Percentiles rank a stretch among this genome's conserved stretches.
These are phyloP conservation scores for Choristoneura fumiferana DNA, from an alignment of 1,140 invertebrate genomes.

Conservation along the genomic window DNA sequence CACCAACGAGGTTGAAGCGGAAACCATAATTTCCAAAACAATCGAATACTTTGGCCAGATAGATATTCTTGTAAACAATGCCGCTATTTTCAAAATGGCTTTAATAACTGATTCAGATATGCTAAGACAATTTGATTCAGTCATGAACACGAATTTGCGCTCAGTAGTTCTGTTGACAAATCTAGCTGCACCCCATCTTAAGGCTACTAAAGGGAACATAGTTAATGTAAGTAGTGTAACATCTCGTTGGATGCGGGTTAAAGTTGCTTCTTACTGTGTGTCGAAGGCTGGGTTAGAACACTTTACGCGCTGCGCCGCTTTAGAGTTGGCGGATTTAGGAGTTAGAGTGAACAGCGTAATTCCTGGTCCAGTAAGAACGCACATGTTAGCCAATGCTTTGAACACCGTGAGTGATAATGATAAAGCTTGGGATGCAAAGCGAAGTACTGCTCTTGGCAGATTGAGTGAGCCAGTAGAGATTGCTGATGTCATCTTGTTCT, in stretches of 20 bases:
- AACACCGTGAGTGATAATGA: neutral
- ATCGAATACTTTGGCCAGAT: neutral
- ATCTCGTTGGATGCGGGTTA: neutral
- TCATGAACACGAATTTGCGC: neutral
- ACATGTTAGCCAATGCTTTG: constrained; percentile 35
- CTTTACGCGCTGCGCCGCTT: constrained; percentile 82
- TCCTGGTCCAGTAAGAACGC: constrained; percentile 83
- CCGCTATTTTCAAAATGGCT: neutral
- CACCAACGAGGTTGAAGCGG: neutral
- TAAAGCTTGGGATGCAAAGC: neutral
- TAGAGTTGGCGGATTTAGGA: constrained; percentile 82
- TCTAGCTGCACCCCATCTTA: neutral
- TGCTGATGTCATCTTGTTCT: neutral
- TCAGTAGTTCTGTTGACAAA: neutral
- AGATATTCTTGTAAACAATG: neutral
- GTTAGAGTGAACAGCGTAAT: constrained; percentile 86
- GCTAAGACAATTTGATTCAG: neutral
- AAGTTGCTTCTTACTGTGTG: constrained; percentile 80
- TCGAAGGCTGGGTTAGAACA: constrained; percentile 88
- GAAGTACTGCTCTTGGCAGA: neutral
- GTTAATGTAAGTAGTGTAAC: neutral
- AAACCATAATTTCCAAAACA: neutral
- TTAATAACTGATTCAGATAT: neutral
- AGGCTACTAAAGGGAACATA: neutral
- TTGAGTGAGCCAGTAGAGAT: neutral